phyloP scores from a whole-genome alignment of 1,140 invertebrate species.

The Hylaeus volcanicus region DNA sequence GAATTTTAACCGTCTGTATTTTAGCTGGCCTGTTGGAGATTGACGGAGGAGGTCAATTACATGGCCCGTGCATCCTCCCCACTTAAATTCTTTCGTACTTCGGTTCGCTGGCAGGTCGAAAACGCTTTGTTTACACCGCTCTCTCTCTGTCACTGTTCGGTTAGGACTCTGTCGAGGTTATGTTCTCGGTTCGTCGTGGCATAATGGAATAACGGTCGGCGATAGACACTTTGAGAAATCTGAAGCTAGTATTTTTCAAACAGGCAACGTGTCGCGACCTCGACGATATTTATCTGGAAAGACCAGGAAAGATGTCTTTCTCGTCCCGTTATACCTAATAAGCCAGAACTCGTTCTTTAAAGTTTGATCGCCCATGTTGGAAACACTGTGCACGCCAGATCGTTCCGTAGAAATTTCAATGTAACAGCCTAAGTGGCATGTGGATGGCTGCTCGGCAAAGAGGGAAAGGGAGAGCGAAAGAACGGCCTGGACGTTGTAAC shows the following conservation, averaged over 20 bases:
- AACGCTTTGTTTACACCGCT: no score
- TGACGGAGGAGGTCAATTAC: background rate
- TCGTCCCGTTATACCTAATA: slow-evolving; percentile 9
- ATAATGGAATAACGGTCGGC: no score
- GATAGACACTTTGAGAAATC: no score
- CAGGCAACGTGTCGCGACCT: no score
- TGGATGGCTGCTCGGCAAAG: slow-evolving; percentile 41
- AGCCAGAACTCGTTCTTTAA: background rate
- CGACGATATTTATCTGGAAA: background rate
- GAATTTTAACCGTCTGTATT: background rate
- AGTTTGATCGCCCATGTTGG: slow-evolving; percentile 13
- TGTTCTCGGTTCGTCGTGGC: no score
- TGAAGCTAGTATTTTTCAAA: background rate
- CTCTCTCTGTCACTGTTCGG: no score
- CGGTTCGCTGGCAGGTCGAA: background rate
- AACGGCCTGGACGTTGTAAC: slow-evolving; percentile 66
- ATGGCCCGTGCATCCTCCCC: background rate
- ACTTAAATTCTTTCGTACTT: background rate
- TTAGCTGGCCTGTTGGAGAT: background rate
- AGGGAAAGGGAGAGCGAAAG: slow-evolving; percentile 43
- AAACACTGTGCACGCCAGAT: slow-evolving; percentile 21
- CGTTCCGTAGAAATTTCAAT: slow-evolving; percentile 56
- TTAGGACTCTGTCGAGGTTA: background rate
- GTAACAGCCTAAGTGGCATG: slow-evolving; percentile 63
- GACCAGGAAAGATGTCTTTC: background rate